Evolutionary conservation across 92 coral and sea anemone genomes (phyloP), one percentile per base, ranked within the genome.

Genomic region (Zoanthus sansibaricus): DNA sequence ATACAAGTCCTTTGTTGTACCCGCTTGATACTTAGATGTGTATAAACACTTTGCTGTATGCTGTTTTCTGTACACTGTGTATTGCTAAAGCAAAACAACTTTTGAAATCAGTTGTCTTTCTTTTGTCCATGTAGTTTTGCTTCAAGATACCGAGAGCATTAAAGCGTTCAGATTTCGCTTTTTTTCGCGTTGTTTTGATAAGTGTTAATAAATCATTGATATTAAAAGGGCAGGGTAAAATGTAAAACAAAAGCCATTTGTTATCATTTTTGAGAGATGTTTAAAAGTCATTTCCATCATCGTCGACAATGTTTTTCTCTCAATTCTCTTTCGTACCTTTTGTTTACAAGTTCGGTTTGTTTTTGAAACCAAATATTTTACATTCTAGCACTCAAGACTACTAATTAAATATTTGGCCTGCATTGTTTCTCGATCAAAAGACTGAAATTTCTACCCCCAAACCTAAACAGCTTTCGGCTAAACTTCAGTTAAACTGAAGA

Each of bases 151-250:
- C n/a, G 30, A 17, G 30, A 62, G 69, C 30, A 62, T 62, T 20
- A 21, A 15, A 42, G 62, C 64, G 13, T 52, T 9, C 18, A 76
- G 8, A 30, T 67, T 47, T 20, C 12, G 10, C 55, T 37, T 37
- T 42, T 49, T 66, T 25, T 45, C 33, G 32, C 58, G 13, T 80
- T 67, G 75, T 80, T 80, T 66, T 62, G 85, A 66, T 75, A 80
- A 32, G 37, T 80, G 11, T 15, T 66, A 45, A 66, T 66, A 46
- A 20, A 25, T 80, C 20, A 20, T 66, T 80, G 61, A 66, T 48
- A 15, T 67, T 7, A 25, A 18, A 58, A 74, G 59, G 61, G 3
- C 59, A 47, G 46, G 5, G 10, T 18, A 48, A 6, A 80, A 6
- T 30, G 14, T 59, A 80, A 45, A 64, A 47, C 17, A 68, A 37